Conservation (phyloP, 2,888 invertebrate genomes). For the Oxytorus armatus region DNA sequence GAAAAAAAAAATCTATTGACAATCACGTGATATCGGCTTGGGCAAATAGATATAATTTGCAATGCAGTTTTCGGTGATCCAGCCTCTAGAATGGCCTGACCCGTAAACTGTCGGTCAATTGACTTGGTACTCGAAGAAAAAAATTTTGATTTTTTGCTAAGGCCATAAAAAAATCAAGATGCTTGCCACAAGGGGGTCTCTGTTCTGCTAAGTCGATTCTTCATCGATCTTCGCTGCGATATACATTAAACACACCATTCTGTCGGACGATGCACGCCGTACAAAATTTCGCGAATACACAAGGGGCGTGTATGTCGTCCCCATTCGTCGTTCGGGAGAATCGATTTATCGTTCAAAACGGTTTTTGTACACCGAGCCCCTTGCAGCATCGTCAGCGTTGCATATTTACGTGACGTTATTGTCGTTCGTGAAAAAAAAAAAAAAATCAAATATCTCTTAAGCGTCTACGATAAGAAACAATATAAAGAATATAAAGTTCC, state of each 20-base stretch:
- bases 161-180: background rate
- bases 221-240: slow-evolving; percentile 11
- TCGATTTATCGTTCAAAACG: slow-evolving; percentile 51
- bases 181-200: background rate
- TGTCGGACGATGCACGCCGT: slow-evolving; percentile 28
- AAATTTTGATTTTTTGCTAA: background rate
- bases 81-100: no score
- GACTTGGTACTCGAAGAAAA: no score
- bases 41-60: no score
- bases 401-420: slow-evolving; percentile 48
- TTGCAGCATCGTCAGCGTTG: slow-evolving; percentile 33
- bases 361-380: slow-evolving; percentile 14
- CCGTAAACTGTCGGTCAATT: no score
- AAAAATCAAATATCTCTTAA: slow-evolving; percentile 2
- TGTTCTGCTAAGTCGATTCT: slow-evolving; percentile 4
- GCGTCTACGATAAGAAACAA: background rate
- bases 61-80: no score
- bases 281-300: slow-evolving; percentile 39
- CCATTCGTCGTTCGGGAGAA: slow-evolving; percentile 49
- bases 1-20: background rate
- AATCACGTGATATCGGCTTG: background rate
- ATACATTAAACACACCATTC: background rate
- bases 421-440: slow-evolving; percentile 15
- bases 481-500: background rate
- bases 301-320: slow-evolving; percentile 25